Conservation (phyloP, 1,140 invertebrate species). For the Kradibia gibbosae region DNA sequence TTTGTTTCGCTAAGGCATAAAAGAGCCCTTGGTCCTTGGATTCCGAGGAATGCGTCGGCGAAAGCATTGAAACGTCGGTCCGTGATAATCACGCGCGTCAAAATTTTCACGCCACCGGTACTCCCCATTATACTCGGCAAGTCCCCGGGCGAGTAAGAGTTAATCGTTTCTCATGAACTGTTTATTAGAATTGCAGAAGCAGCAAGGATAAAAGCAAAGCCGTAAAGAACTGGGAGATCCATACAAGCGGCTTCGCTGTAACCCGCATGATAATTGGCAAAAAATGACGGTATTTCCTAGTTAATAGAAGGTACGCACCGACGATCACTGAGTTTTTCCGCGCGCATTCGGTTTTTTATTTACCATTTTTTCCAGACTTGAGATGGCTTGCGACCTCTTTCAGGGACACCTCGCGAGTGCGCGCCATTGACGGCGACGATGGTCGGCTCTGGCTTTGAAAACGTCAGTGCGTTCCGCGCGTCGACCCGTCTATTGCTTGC, state of each 20-base stretch:
- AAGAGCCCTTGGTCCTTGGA: neutral
- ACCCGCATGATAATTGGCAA: constrained; percentile 44
- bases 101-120: constrained; percentile 20
- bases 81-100: neutral
- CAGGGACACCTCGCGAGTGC: constrained; percentile 23
- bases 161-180: neutral
- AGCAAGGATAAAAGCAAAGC: neutral
- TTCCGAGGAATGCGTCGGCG: neutral
- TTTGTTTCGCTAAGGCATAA: neutral
- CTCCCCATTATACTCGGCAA: neutral
- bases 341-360: constrained; percentile 2
- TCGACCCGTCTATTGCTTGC: neutral
- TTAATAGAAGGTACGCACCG: constrained; percentile 7
- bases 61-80: neutral
- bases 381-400: neutral
- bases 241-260: neutral
- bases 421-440: neutral
- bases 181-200: constrained; percentile 27
- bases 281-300: constrained; percentile 7
- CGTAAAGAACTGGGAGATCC: neutral
- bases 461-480: constrained; percentile 4
- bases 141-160: neutral
- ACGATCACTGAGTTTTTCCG: neutral
- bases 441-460: constrained; percentile 39
- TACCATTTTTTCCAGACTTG: constrained; percentile 12